phyloP scores from a whole-genome alignment of 2,888 invertebrate species.

The Yponomeuta sedellus region DNA sequence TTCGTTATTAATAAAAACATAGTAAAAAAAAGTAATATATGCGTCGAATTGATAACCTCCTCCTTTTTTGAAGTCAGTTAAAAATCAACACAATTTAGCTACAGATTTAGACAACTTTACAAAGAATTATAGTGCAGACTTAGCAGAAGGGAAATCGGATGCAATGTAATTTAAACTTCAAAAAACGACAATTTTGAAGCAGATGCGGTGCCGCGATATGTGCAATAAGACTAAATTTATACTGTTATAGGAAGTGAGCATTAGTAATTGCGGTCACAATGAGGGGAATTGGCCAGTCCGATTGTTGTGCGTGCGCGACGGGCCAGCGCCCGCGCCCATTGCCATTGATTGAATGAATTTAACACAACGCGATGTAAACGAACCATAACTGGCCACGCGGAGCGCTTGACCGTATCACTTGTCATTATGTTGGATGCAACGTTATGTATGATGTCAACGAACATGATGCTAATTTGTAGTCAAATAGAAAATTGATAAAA shows the following conservation, averaged over 20 bases:
- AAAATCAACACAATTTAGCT: background rate
- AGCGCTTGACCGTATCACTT: slow-evolving; percentile 12
- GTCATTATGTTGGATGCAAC: slow-evolving; percentile 13
- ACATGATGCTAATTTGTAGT: background rate
- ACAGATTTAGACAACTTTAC: background rate
- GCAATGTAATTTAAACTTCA: slow-evolving; percentile 12
- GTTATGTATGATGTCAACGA: background rate
- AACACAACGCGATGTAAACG: slow-evolving; percentile 56
- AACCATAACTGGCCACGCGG: slow-evolving; percentile 39
- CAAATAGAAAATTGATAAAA: background rate
- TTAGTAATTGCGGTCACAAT: slow-evolving; percentile 73
- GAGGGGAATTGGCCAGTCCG: slow-evolving; percentile 71
- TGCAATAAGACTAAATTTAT: slow-evolving; percentile 33
- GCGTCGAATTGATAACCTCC: too few species aligned
- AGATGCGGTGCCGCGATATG: slow-evolving; percentile 41
- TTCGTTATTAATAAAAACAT: background rate
- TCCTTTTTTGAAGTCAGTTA: too few species aligned
- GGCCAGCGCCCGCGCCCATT: slow-evolving; percentile 70
- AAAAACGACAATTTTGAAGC: slow-evolving; percentile 27
- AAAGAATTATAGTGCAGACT: too few species aligned
- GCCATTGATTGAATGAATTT: slow-evolving; percentile 70
- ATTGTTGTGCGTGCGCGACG: slow-evolving; percentile 56
- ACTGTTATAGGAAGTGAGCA: slow-evolving; percentile 65
- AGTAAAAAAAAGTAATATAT: too few species aligned
- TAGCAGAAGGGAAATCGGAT: background rate